Conservation (phyloP, 1,140 invertebrate species). For the Macrosteles quadrilineatus region DNA sequence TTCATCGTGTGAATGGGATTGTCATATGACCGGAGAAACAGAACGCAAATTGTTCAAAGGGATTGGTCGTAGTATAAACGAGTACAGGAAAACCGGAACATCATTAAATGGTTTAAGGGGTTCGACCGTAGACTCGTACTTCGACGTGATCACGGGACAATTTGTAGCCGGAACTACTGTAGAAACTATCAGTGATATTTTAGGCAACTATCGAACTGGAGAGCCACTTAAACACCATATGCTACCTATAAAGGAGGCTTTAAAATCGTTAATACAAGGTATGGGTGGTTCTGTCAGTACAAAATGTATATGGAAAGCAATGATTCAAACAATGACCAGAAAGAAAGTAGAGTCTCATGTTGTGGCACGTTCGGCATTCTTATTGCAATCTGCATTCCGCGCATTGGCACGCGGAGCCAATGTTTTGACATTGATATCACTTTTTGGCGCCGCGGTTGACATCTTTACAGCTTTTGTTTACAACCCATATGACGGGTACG, state of each 20-base stretch:
- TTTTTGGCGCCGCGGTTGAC: neutral
- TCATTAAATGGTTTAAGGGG: too few relatives aligned
- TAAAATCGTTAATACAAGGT: neutral
- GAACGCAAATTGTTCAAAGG: neutral
- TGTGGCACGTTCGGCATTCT: neutral
- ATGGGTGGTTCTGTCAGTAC: neutral
- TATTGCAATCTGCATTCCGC: neutral
- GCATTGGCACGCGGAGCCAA: neutral
- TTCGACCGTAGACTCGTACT: too few relatives aligned
- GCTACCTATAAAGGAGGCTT: neutral
- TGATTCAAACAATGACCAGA: neutral
- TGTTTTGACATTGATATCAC: neutral
- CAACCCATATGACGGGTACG: neutral
- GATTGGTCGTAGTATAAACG: too few relatives aligned
- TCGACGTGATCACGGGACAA: too few relatives aligned
- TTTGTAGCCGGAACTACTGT: too few relatives aligned
- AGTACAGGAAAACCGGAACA: too few relatives aligned
- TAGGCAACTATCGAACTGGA: too few relatives aligned
- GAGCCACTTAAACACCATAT: neutral
- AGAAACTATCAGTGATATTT: too few relatives aligned
- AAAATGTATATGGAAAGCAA: neutral
- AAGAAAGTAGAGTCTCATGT: neutral
- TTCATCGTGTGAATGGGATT: neutral
- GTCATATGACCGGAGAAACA: neutral
- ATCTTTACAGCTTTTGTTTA: neutral